phyloP scores from a whole-genome alignment of 2,888 invertebrate species.

The Hyposoter didymator region DNA sequence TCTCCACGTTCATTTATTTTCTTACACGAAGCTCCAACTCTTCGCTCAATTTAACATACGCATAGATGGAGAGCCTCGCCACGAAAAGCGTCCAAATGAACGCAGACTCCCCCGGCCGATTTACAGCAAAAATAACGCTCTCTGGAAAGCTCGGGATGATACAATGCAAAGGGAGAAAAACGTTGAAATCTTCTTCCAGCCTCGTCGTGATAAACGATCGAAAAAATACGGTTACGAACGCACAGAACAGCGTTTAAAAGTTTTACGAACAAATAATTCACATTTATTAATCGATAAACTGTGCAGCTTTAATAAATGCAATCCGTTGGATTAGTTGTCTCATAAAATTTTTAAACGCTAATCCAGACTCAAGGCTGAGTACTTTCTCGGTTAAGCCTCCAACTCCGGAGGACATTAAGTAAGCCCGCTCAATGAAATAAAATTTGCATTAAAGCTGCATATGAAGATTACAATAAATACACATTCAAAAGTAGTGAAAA shows the following conservation, averaged over 20 bases:
- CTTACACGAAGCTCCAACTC: background rate
- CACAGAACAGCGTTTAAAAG: background rate
- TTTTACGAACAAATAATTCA: background rate
- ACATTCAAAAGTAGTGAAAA: background rate
- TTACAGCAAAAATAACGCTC: background rate
- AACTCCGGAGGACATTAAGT: background rate
- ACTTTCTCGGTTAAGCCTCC: background rate
- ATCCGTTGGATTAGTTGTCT: background rate
- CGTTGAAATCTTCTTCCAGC: background rate
- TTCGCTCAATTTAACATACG: constrained; percentile 1
- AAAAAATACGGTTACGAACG: background rate
- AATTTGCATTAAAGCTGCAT: background rate
- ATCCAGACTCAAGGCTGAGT: background rate
- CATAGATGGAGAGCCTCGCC: background rate
- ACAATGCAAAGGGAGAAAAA: background rate
- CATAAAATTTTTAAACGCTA: background rate
- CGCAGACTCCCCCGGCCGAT: background rate
- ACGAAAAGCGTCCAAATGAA: background rate
- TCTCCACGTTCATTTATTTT: background rate
- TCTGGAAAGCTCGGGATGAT: background rate
- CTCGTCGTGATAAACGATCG: background rate
- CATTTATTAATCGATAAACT: background rate
- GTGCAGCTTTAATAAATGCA: background rate
- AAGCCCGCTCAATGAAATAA: background rate
- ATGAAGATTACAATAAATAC: background rate